A percentile compares a stretch with the other conserved stretches of the same genome.
These are phyloP conservation scores for Bellardia bayeri DNA, from an alignment of 2,888 invertebrate species.

Conservation along the genomic window DNA sequence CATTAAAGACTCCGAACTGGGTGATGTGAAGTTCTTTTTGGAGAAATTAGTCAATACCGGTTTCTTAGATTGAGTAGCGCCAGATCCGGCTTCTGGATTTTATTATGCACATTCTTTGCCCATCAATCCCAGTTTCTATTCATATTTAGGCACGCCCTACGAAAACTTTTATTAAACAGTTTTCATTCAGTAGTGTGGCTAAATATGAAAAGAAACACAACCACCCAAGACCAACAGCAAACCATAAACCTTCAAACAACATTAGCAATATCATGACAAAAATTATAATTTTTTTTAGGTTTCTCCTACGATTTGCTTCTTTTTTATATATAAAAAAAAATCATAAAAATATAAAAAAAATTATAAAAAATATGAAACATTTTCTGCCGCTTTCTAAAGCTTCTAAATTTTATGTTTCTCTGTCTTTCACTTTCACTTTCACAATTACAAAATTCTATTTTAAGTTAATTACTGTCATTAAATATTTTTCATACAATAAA, in stretches of 20 bases:
- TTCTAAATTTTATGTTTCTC: constrained; percentile 52
- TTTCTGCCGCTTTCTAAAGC: constrained; percentile 70
- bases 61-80: constrained; percentile 95
- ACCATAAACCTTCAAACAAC: neutral
- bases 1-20: constrained; percentile 97
- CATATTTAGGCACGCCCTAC: constrained; percentile 86
- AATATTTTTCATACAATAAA: constrained; percentile 21
- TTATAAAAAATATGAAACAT: constrained; percentile 37
- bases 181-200: constrained; percentile 4
- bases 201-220: constrained; percentile 29
- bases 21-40: constrained; percentile 97
- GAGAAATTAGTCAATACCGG: constrained; percentile 98
- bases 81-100: constrained; percentile 90
- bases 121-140: constrained; percentile 90
- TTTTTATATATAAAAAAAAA: constrained; percentile 5
- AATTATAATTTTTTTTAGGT: constrained; percentile 6
- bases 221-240: too few relatives aligned
- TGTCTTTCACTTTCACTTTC: neutral
- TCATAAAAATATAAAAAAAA: constrained; percentile 46
- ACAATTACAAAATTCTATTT: neutral
- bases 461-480: neutral
- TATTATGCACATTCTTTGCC: constrained; percentile 88
- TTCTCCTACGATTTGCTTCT: neutral
- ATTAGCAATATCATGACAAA: neutral
- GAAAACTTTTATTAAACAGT: constrained; percentile 84